Evolutionary conservation across 2,797 vertebrate species (phyloP).

Genomic region (Gallinago nigripennis): DNA sequence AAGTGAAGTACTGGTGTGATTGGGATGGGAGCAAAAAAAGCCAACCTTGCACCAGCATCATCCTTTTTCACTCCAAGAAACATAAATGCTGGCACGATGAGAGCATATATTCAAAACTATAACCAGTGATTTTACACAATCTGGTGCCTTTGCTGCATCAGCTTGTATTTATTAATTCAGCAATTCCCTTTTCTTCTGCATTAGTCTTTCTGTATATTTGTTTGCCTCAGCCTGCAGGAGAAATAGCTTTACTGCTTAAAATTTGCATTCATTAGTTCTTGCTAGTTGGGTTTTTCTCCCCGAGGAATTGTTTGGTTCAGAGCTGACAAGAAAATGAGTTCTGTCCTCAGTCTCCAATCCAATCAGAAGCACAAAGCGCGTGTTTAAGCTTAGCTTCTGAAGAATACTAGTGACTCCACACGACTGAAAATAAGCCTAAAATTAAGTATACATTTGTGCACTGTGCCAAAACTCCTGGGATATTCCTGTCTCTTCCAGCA

Average conservation of each 20-base stretch:
- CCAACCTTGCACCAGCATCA: not conserved
- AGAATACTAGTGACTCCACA: not conserved
- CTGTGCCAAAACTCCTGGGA: not conserved
- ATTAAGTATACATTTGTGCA: not conserved
- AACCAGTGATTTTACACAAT: not conserved
- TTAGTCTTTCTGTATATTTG: not conserved
- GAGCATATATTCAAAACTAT: not conserved
- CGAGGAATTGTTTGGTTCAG: not conserved
- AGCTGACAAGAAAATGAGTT: not conserved
- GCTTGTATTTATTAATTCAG: not conserved
- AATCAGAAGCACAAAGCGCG: not conserved
- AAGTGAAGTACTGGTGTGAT: not conserved
- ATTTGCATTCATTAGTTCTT: not conserved
- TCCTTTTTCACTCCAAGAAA: not conserved
- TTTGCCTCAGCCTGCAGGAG: not conserved
- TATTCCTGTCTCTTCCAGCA: not conserved
- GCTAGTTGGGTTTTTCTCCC: not conserved
- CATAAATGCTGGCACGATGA: not conserved
- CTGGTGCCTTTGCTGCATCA: not conserved
- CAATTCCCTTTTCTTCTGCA: not conserved
- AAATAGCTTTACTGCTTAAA: not conserved
- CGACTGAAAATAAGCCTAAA: not conserved
- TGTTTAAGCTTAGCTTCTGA: not conserved
- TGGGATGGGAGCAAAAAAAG: not conserved
- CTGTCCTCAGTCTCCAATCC: not conserved